A percentile compares a stretch with the other conserved stretches of the same genome.
Conservation (phyloP, 2,888 invertebrate species). For the Brenthis ino region DNA sequence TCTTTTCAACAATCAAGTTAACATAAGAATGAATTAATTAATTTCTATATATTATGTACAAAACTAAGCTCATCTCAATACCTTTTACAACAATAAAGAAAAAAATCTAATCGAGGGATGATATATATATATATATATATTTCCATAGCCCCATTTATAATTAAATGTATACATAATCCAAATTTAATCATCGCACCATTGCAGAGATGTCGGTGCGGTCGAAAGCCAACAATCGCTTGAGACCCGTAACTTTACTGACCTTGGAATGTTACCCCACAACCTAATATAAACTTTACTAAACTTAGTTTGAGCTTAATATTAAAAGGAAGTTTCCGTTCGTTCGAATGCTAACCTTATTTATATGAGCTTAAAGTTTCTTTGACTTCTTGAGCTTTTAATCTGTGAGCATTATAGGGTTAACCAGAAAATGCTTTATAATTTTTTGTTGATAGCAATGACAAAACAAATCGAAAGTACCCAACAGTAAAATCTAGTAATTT, state of each 20-base stretch:
- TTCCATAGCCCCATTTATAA: not conserved
- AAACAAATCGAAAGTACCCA: too few species aligned
- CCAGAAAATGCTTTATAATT: slow-evolving; percentile 1
- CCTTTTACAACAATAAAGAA: too few species aligned
- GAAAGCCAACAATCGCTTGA: slow-evolving; percentile 25
- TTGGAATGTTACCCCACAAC: slow-evolving; percentile 30
- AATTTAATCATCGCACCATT: slow-evolving; percentile 19
- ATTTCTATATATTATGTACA: too few species aligned
- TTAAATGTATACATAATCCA: slow-evolving; percentile 11
- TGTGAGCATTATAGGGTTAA: slow-evolving; percentile 1
- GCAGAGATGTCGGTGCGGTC: slow-evolving; percentile 14
- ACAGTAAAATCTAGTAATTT: too few species aligned
- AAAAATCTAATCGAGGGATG: too few species aligned
- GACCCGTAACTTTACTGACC: slow-evolving; percentile 32
- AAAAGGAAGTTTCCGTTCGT: slow-evolving; percentile 25
- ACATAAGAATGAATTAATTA: too few species aligned
- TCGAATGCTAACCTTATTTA: slow-evolving; percentile 24
- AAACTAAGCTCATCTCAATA: too few species aligned
- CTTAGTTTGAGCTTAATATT: slow-evolving; percentile 31
- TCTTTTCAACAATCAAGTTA: too few species aligned
- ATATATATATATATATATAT: not conserved
- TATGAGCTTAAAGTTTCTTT: slow-evolving; percentile 13
- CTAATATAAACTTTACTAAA: slow-evolving; percentile 32
- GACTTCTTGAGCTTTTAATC: slow-evolving; percentile 14
- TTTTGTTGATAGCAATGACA: too few species aligned